These are phyloP conservation scores for Nerophis lumbriciformis DNA, from an alignment of 2,113 vertebrate genomes.

Conservation along the genomic window DNA sequence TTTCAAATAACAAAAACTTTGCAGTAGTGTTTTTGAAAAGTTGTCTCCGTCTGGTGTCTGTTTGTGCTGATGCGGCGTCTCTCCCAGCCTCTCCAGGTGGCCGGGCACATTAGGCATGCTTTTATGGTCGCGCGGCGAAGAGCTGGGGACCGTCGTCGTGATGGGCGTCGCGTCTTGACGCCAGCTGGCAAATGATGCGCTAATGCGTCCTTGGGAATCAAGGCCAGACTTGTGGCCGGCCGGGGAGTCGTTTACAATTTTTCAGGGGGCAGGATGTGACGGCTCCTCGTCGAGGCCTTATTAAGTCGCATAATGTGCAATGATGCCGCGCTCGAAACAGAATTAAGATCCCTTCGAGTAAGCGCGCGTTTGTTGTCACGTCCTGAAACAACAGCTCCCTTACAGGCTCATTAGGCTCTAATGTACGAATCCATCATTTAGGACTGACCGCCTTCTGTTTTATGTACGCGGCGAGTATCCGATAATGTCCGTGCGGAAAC, in stretches of 20 bases:
- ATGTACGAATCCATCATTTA: background rate
- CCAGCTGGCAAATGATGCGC: conserved; percentile 47
- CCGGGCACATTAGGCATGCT: background rate
- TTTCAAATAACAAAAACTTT: background rate
- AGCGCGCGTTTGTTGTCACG: too few species aligned
- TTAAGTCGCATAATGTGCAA: conserved; percentile 7
- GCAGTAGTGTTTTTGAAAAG: background rate
- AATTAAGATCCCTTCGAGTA: conserved; percentile 3
- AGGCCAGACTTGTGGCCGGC: conserved; percentile 22
- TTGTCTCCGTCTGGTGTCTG: background rate
- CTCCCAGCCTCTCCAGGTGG: conserved; percentile 1
- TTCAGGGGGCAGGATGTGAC: background rate
- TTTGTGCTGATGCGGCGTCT: conserved; percentile 4
- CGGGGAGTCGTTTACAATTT: conserved; percentile 1
- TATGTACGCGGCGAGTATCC: background rate
- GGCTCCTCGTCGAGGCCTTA: conserved; percentile 15
- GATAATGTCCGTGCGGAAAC: conserved; percentile 10
- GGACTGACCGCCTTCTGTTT: background rate
- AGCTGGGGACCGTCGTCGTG: conserved; percentile 26
- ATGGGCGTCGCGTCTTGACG: conserved; percentile 40
- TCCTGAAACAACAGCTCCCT: too few species aligned
- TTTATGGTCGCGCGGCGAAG: background rate
- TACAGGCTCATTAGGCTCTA: background rate
- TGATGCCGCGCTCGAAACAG: background rate
- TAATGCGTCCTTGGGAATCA: conserved; percentile 39